phyloP scores from a whole-genome alignment of 2,888 invertebrate species.

The Drosophila parthenogenetica region DNA sequence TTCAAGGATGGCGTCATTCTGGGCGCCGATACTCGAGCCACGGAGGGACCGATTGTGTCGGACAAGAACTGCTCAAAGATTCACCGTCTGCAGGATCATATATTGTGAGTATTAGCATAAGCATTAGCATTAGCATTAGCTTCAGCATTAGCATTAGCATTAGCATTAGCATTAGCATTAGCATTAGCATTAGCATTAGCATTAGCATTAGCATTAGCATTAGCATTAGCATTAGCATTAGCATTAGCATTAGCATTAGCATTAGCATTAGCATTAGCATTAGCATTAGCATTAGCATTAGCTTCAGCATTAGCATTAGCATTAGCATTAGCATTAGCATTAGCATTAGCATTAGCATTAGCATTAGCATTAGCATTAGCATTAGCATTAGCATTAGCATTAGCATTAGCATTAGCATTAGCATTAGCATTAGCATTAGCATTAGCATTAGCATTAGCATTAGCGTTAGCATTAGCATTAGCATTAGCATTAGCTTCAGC shows the following conservation, averaged over 20 bases:
- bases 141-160: neutral
- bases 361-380: neutral
- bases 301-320: too few species aligned
- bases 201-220: constrained; percentile 1
- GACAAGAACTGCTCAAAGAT: constrained; percentile 99
- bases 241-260: neutral
- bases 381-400: neutral
- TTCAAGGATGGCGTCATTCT: constrained; percentile 98
- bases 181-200: neutral
- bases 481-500: neutral
- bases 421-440: neutral
- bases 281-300: neutral
- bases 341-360: neutral
- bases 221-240: neutral
- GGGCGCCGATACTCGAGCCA: constrained; percentile 99
- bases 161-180: neutral
- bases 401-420: neutral
- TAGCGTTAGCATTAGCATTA: neutral
- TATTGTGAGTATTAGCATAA: constrained; percentile 88
- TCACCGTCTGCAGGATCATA: constrained; percentile 94
- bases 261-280: constrained; percentile 3
- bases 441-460: neutral
- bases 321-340: neutral
- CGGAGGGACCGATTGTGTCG: constrained; percentile 96
- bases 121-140: neutral